A percentile compares a stretch with the other conserved stretches of the same genome.
Conservation (phyloP, 2,888 invertebrate species). For the Spilarctia lutea region DNA sequence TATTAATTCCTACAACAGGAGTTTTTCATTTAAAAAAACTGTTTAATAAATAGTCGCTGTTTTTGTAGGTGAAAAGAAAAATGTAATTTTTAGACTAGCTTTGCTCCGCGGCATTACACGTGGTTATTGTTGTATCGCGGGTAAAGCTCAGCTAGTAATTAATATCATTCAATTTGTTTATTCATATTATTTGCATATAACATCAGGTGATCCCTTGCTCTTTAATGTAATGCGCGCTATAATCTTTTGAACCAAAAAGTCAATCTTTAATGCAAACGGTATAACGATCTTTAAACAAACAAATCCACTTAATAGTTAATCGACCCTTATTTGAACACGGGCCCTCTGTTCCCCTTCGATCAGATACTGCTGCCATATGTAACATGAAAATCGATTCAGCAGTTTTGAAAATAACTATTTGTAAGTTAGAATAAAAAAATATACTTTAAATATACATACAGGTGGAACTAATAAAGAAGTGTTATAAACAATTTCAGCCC, state of each 20-base stretch:
- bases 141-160: too few species aligned
- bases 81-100: too few species aligned
- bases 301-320: constrained; percentile 24
- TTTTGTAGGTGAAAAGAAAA: too few species aligned
- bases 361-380: constrained; percentile 22
- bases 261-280: constrained; percentile 45
- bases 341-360: constrained; percentile 23
- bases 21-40: too few species aligned
- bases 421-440: not conserved
- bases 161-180: constrained; percentile 25
- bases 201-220: constrained; percentile 30
- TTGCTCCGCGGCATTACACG: too few species aligned
- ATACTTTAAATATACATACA: not conserved
- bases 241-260: constrained; percentile 42
- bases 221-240: constrained; percentile 18
- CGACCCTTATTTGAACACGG: constrained; percentile 37
- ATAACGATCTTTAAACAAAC: constrained; percentile 42
- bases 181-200: constrained; percentile 38
- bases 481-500: too few species aligned
- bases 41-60: too few species aligned
- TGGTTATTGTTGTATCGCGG: too few species aligned
- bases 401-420: not conserved
- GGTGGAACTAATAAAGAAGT: too few species aligned
- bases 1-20: too few species aligned
- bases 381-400: constrained; percentile 13